Percentiles rank a stretch among this genome's conserved stretches.
Evolutionary conservation across 1,140 invertebrate genomes (phyloP).

Genomic region (Acromyrmex charruanus): DNA sequence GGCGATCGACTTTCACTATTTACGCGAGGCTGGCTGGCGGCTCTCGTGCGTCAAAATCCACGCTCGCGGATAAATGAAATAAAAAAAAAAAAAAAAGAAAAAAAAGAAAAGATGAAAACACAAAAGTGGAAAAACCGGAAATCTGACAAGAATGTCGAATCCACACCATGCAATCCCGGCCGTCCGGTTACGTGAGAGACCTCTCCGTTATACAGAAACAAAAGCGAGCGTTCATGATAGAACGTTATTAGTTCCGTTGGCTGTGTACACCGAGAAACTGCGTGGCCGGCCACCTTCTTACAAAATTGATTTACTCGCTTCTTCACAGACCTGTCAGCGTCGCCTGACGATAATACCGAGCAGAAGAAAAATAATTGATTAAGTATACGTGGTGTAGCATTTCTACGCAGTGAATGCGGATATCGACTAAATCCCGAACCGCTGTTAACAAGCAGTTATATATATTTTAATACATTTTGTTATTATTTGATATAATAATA

Average conservation of each 20-base stretch:
- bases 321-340: constrained; percentile 29
- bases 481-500: neutral
- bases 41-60: constrained; percentile 29
- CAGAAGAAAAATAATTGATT: constrained; percentile 43
- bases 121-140: constrained; percentile 18
- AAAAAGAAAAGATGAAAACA: neutral
- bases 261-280: neutral
- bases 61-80: constrained; percentile 3
- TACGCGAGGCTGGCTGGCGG: constrained; percentile 8
- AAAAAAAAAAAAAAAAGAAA: neutral
- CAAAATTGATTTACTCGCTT: constrained; percentile 39
- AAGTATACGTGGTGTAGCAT: neutral
- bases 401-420: neutral
- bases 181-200: constrained; percentile 3
- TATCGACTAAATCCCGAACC: neutral
- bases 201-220: neutral
- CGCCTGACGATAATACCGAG: neutral
- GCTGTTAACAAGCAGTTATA: neutral
- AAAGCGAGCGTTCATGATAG: constrained; percentile 24
- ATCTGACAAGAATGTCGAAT: constrained; percentile 32
- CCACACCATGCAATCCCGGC: neutral
- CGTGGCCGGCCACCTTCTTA: neutral
- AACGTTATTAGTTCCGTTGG: constrained; percentile 29
- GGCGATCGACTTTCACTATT: constrained; percentile 49
- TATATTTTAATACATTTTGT: neutral